Conservation (phyloP, 2,113 vertebrate species). For the Carollia perspicillata region DNA sequence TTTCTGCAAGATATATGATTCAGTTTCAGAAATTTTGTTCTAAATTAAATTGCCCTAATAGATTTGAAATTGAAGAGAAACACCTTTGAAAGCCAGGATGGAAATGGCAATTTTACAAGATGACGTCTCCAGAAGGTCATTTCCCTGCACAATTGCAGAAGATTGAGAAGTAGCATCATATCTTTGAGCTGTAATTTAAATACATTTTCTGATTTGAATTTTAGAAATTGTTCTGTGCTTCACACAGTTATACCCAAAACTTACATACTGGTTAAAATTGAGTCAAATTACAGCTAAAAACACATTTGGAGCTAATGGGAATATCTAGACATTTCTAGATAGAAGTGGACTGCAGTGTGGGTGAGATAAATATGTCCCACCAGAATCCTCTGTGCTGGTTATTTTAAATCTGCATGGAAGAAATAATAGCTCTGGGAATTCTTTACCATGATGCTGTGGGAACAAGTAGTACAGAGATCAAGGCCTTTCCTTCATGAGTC, state of each 20-base stretch:
- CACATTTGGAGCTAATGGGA: background rate
- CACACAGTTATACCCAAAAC: background rate
- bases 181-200: background rate
- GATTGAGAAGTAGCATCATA: background rate
- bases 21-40: constrained; percentile 7
- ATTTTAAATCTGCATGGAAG: background rate
- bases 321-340: background rate
- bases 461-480: background rate
- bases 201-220: background rate
- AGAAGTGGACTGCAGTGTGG: background rate
- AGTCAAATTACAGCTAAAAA: background rate
- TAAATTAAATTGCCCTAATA: background rate
- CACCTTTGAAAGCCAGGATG: background rate
- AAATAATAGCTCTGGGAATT: background rate
- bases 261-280: background rate
- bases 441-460: background rate
- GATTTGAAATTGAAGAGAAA: background rate
- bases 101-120: background rate
- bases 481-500: background rate
- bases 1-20: background rate
- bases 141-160: background rate
- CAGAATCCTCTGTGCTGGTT: background rate
- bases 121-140: background rate
- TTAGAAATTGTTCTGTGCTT: background rate
- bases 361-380: background rate